Evolutionary conservation across 2,797 vertebrate species (phyloP).

Genomic region (Selene dorsalis): DNA sequence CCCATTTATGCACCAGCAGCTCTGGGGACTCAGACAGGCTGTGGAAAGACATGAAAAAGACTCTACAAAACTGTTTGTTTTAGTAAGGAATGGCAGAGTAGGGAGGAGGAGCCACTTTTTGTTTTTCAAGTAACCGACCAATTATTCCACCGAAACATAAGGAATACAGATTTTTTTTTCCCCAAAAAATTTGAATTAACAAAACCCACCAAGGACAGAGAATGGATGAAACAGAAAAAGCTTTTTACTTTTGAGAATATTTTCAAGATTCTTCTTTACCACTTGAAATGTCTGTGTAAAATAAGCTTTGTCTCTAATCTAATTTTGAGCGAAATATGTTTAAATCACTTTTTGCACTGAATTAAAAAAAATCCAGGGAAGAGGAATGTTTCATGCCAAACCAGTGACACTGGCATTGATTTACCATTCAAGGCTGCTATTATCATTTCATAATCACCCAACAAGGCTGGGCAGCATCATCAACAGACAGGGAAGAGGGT

Average conservation of each 20-base stretch:
- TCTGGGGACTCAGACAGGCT: conserved; percentile 68
- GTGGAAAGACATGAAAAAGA: conserved; percentile 68
- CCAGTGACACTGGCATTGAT: neutral
- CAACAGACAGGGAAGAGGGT: neutral
- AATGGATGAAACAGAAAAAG: neutral
- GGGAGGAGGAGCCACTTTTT: conserved; percentile 38
- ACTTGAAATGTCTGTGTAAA: neutral
- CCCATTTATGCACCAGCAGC: conserved; percentile 72
- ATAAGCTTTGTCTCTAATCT: neutral
- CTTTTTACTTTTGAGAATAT: neutral
- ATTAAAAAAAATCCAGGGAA: no score
- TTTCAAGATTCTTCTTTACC: conserved; percentile 3
- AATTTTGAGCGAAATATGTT: neutral
- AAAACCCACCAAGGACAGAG: conserved; percentile 4
- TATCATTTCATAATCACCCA: conserved; percentile 12
- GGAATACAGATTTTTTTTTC: neutral
- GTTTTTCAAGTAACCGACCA: conserved; percentile 10
- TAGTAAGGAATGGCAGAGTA: conserved; percentile 53
- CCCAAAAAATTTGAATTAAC: conserved; percentile 21
- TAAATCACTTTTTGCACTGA: neutral
- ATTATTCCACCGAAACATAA: conserved; percentile 24
- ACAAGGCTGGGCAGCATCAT: neutral
- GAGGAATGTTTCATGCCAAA: no score
- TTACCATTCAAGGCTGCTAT: neutral
- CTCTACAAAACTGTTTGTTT: conserved; percentile 78